Evolutionary conservation across 2,113 vertebrate species (phyloP).

Genomic region (Asarcornis scutulata): DNA sequence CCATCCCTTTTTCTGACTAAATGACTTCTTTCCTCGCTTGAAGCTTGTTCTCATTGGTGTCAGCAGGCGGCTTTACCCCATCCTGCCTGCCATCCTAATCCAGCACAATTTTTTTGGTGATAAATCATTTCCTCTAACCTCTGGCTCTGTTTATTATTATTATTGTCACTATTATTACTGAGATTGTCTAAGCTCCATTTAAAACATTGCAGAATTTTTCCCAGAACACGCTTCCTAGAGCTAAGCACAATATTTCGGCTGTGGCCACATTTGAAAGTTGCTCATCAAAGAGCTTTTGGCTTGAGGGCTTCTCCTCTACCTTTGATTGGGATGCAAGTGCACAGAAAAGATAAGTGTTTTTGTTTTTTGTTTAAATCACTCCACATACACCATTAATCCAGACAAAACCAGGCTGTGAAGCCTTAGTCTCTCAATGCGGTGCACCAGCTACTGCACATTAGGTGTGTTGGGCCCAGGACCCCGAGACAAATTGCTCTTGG

Average conservation of each 20-base stretch:
- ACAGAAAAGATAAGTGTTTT: not conserved
- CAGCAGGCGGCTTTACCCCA: not conserved
- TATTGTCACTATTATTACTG: not conserved
- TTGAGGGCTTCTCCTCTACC: conserved; percentile 22
- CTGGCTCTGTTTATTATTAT: not conserved
- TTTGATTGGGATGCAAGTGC: not conserved
- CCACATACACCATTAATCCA: not conserved
- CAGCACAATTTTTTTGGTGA: not conserved
- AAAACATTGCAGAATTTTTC: not conserved
- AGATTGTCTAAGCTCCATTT: not conserved
- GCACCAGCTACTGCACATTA: not conserved
- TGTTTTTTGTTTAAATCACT: not conserved
- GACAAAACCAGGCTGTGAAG: not conserved
- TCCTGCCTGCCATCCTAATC: not conserved
- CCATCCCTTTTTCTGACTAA: not conserved
- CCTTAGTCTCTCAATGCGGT: not conserved
- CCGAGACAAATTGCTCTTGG: not conserved
- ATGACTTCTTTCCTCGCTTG: not conserved
- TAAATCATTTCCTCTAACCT: not conserved
- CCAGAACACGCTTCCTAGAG: not conserved
- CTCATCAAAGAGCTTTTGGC: conserved; percentile 28
- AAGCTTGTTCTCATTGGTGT: not conserved
- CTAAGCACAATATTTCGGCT: not conserved
- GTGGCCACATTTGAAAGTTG: not conserved
- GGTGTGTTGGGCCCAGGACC: not conserved